Conservation (phyloP, 2,113 vertebrate genomes). For the Trogon melanurus region DNA sequence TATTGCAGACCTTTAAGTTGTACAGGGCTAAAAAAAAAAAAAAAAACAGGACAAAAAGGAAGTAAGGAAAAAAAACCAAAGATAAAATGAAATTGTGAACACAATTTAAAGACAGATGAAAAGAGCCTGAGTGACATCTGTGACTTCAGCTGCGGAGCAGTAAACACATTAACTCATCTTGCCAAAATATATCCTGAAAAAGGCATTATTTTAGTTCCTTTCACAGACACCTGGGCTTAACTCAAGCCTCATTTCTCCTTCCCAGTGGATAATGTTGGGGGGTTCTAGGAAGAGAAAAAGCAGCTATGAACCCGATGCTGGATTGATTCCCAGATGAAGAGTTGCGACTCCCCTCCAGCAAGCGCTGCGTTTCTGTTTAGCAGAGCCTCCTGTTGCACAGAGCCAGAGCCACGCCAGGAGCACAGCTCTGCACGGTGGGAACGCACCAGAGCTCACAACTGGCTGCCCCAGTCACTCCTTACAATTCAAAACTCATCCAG, state of each 20-base stretch:
- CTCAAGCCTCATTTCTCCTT: not conserved
- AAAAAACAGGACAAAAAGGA: not conserved
- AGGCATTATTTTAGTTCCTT: not conserved
- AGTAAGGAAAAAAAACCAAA: not conserved
- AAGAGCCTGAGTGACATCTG: not conserved
- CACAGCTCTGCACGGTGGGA: not conserved
- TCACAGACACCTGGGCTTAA: not conserved
- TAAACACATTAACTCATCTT: constrained; percentile 5
- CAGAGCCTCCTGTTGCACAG: not conserved
- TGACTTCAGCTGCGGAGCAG: not conserved
- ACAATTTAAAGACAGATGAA: not conserved
- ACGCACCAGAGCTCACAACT: not conserved
- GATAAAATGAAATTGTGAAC: not conserved
- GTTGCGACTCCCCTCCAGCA: not conserved
- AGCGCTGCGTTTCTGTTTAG: not conserved
- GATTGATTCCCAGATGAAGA: not conserved
- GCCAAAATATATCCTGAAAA: not conserved
- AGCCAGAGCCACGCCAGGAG: not conserved
- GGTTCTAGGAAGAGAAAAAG: not conserved
- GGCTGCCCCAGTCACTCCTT: not conserved
- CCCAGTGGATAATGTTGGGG: not conserved
- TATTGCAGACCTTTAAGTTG: not conserved
- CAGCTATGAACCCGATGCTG: not conserved
- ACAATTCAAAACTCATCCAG: not conserved
- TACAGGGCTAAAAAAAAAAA: not conserved